Percentiles rank a stretch among this genome's conserved stretches.
These are phyloP conservation scores for Tenthredo notha DNA, from an alignment of 2,888 invertebrate genomes.

Conservation along the genomic window DNA sequence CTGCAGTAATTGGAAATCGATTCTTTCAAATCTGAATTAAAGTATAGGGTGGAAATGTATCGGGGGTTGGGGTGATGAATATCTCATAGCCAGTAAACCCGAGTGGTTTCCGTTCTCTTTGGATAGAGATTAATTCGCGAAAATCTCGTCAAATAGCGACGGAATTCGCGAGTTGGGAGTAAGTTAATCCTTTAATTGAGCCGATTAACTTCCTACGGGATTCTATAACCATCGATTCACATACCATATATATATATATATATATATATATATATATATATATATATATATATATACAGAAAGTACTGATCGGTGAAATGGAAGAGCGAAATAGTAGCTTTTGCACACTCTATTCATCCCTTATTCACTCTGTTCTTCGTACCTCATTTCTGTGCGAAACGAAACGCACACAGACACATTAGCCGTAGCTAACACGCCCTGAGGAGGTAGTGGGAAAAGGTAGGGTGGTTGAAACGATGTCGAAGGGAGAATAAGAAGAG, in stretches of 20 bases:
- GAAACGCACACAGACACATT: constrained; percentile 45
- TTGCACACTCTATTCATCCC: constrained; percentile 1
- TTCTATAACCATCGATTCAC: constrained; percentile 2
- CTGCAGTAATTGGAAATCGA: neutral
- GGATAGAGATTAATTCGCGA: constrained; percentile 12
- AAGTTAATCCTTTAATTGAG: constrained; percentile 32
- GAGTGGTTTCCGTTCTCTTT: neutral
- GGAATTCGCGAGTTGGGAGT: constrained; percentile 10
- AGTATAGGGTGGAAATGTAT: neutral
- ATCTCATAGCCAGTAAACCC: neutral
- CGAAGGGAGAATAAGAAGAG: neutral
- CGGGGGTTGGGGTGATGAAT: neutral
- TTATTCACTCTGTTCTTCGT: neutral
- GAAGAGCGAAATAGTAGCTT: neutral
- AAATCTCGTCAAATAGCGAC: constrained; percentile 29
- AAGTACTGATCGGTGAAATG: neutral
- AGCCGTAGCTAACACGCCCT: constrained; percentile 15
- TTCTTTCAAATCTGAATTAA: neutral
- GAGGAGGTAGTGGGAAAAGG: neutral
- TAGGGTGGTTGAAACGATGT: neutral
- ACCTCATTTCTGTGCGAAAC: constrained; percentile 12
- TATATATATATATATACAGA: neutral
- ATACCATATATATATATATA: neutral
- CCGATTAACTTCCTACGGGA: neutral
- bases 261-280: too few species aligned